A percentile compares a stretch with the other conserved stretches of the same genome.
These are phyloP conservation scores for Ferdinandea cuprea DNA, from an alignment of 2,888 invertebrate genomes.

Conservation along the genomic window DNA sequence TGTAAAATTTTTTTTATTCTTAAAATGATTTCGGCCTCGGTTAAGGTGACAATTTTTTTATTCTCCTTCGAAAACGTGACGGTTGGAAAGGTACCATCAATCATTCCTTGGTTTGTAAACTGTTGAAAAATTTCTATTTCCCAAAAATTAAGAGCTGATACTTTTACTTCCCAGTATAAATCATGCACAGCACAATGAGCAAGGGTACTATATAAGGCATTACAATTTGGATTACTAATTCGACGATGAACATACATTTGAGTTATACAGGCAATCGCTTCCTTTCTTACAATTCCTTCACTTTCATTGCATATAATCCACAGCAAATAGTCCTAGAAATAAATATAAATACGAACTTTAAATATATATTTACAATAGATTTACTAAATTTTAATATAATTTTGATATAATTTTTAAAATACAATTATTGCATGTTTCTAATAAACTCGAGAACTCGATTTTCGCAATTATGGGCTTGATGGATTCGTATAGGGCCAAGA, in stretches of 20 bases:
- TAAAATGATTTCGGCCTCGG: constrained; percentile 85
- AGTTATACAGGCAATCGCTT: constrained; percentile 87
- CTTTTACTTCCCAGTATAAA: constrained; percentile 92
- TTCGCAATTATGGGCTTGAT: too few relatives aligned
- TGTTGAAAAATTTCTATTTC: constrained; percentile 86
- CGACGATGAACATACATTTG: constrained; percentile 87
- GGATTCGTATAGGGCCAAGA: too few relatives aligned
- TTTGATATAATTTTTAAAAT: too few relatives aligned
- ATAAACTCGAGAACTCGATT: too few relatives aligned
- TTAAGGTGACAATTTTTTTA: constrained; percentile 90
- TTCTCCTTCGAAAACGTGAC: constrained; percentile 91
- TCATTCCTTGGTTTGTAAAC: constrained; percentile 91
- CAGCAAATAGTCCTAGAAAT: constrained; percentile 84
- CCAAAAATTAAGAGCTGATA: constrained; percentile 89
- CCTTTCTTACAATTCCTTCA: constrained; percentile 90
- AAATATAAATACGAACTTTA: constrained; percentile 2
- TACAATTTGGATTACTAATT: constrained; percentile 84
- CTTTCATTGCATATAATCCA: constrained; percentile 86
- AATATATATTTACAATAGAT: too few relatives aligned
- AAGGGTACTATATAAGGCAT: constrained; percentile 86
- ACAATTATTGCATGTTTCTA: too few relatives aligned
- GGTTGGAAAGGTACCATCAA: constrained; percentile 90
- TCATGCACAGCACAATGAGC: constrained; percentile 87
- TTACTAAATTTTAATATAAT: too few relatives aligned
- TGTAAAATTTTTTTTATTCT: constrained; percentile 87